These are phyloP conservation scores for Sebastes steindachneri DNA, from an alignment of 2,797 vertebrate species.

Conservation along the genomic window DNA sequence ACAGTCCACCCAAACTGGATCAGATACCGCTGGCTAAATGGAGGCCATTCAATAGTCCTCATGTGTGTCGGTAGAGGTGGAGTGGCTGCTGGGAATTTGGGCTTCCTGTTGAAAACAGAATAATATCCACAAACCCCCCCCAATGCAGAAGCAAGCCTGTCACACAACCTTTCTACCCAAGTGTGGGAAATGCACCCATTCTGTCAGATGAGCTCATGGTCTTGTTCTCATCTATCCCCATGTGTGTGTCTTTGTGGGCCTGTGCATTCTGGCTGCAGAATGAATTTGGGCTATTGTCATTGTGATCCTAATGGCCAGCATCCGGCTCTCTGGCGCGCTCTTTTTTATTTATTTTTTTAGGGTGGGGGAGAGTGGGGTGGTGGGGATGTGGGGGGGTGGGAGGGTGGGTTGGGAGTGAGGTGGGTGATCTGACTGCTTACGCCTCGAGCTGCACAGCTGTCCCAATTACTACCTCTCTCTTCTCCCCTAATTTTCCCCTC, in stretches of 20 bases:
- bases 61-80: conserved; percentile 15
- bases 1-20: conserved; percentile 43
- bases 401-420: conserved; percentile 26
- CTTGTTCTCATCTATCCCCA: conserved; percentile 18
- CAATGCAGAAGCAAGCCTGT: conserved; percentile 48
- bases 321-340: conserved; percentile 58
- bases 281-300: conserved; percentile 65
- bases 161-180: conserved; percentile 59
- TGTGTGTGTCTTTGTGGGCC: conserved; percentile 40
- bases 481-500: conserved; percentile 57
- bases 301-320: conserved; percentile 72
- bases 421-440: conserved; percentile 54
- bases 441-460: conserved; percentile 74
- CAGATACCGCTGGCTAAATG: conserved; percentile 54
- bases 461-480: conserved; percentile 71
- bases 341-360: conserved; percentile 2
- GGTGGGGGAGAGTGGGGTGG: background rate
- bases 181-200: conserved; percentile 74
- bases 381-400: background rate
- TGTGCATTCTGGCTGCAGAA: conserved; percentile 38
- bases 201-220: conserved; percentile 69
- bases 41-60: conserved; percentile 43
- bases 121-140: conserved; percentile 40
- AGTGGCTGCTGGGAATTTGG: conserved; percentile 47
- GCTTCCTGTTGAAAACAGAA: conserved; percentile 56